Evolutionary conservation across 2,888 invertebrate species (phyloP).

Genomic region (Hirudinaria manillensis): DNA sequence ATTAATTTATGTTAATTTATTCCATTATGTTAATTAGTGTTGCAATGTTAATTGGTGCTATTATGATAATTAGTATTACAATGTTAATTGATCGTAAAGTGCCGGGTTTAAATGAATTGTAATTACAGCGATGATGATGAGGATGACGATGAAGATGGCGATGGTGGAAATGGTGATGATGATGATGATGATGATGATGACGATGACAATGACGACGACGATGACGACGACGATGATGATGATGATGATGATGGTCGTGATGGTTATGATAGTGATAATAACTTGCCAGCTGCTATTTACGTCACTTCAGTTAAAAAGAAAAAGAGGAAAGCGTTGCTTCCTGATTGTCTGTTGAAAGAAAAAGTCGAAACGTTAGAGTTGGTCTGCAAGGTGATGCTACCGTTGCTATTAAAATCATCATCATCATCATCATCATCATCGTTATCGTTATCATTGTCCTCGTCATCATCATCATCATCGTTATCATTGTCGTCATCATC

Average conservation of each 20-base stretch:
- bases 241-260: no score
- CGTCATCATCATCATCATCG: background rate
- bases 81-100: no score
- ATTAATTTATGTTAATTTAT: no score
- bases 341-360: conserved; percentile 13
- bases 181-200: background rate
- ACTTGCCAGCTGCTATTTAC: background rate
- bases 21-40: background rate
- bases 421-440: background rate
- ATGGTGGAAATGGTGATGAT: background rate
- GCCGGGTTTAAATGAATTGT: background rate
- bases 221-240: background rate
- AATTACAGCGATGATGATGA: background rate
- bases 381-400: conserved; percentile 19
- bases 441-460: background rate
- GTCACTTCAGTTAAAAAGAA: conserved; percentile 25
- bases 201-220: background rate
- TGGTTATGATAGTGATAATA: no score
- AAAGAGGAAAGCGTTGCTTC: conserved; percentile 25
- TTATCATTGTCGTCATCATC: background rate
- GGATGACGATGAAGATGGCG: background rate
- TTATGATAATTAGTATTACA: no score
- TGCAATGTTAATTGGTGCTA: no score
- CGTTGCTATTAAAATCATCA: background rate
- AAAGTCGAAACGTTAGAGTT: conserved; percentile 22